A percentile compares a stretch with the other conserved stretches of the same genome.
Evolutionary conservation across 1,140 invertebrate genomes (phyloP).

Genomic region (Idris sp.): DNA sequence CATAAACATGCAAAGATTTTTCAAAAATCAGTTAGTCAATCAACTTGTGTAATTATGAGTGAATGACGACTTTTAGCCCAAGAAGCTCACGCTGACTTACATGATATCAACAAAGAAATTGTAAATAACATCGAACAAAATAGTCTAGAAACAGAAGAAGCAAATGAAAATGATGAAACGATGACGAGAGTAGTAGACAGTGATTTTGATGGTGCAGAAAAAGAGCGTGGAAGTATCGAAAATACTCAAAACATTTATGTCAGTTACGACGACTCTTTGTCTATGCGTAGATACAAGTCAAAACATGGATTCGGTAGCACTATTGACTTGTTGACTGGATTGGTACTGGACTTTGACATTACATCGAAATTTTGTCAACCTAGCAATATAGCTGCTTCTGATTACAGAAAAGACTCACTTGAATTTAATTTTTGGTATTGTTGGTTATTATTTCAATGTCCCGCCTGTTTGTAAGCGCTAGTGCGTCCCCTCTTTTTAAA

Average conservation of each 20-base stretch:
- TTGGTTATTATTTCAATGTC: no score
- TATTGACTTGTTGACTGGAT: conserved; percentile 46
- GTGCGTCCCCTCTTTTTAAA: no score
- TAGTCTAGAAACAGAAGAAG: no score
- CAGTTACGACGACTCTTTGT: conserved; percentile 46
- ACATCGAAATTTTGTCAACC: conserved; percentile 47
- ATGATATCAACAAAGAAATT: neutral
- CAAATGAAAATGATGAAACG: neutral
- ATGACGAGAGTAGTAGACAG: neutral
- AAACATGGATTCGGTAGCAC: conserved; percentile 48
- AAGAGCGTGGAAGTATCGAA: neutral
- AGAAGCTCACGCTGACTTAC: neutral
- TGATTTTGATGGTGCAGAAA: neutral
- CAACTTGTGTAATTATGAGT: conserved; percentile 14
- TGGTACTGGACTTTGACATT: conserved; percentile 52
- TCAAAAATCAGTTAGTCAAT: conserved; percentile 4
- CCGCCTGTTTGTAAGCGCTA: no score
- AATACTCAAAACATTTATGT: conserved; percentile 11
- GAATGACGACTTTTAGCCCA: conserved; percentile 20
- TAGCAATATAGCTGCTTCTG: conserved; percentile 8
- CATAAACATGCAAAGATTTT: neutral
- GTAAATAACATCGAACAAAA: neutral
- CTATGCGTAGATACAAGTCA: conserved; percentile 30
- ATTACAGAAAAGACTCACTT: conserved; percentile 32
- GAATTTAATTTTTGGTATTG: conserved; percentile 44